Evolutionary conservation across 2,113 vertebrate genomes (phyloP).

Genomic region (Hippocampus zosterae): DNA sequence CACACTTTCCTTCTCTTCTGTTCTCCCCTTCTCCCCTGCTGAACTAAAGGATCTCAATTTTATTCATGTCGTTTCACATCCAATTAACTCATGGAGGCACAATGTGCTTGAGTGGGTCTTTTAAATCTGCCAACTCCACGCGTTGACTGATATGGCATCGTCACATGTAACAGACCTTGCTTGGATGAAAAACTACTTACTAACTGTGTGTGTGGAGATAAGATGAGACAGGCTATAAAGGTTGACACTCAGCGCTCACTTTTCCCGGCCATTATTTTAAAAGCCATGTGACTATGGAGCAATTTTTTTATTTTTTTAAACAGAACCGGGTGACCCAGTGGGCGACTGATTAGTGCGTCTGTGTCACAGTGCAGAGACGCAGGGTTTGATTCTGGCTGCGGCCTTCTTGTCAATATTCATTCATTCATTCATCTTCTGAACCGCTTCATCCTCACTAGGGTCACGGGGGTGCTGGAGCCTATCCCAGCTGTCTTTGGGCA

Average conservation of each 20-base stretch:
- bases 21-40: slow-evolving; percentile 17
- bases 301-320: neutral
- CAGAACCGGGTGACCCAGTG: neutral
- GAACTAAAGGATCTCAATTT: slow-evolving; percentile 46
- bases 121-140: slow-evolving; percentile 1
- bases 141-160: neutral
- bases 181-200: neutral
- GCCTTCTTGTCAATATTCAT: too few relatives aligned
- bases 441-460: too few relatives aligned
- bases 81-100: slow-evolving; percentile 63
- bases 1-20: slow-evolving; percentile 48
- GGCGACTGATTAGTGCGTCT: neutral
- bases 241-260: neutral
- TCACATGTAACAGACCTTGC: slow-evolving; percentile 3
- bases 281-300: neutral
- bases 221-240: neutral
- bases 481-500: too few relatives aligned
- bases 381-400: too few relatives aligned
- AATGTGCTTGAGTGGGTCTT: slow-evolving; percentile 27
- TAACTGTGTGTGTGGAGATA: neutral
- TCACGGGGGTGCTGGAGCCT: too few relatives aligned
- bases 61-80: slow-evolving; percentile 66
- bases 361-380: too few relatives aligned
- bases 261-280: neutral
- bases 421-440: too few relatives aligned